These are phyloP conservation scores for Drymodes brunneopygia DNA, from an alignment of 2,113 vertebrate genomes.

Conservation along the genomic window DNA sequence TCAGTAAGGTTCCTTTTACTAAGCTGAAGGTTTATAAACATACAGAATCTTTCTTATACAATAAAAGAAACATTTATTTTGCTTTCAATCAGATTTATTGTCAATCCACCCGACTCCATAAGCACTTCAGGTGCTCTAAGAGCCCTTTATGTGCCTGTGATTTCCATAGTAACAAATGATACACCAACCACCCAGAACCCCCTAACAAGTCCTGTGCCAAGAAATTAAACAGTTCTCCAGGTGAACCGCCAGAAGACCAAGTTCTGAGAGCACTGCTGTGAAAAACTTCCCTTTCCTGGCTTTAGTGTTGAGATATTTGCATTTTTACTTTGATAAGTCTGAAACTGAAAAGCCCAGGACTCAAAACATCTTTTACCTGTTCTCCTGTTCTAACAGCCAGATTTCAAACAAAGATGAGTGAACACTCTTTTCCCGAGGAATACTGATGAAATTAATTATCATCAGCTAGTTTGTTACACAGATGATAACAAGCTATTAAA, in stretches of 20 bases:
- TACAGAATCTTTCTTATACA: neutral
- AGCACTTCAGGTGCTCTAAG: neutral
- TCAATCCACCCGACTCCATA: neutral
- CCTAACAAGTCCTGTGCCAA: neutral
- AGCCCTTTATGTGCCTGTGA: neutral
- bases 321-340: neutral
- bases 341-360: neutral
- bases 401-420: neutral
- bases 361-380: neutral
- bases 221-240: neutral
- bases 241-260: neutral
- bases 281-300: neutral
- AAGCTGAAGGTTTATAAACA: neutral
- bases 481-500: neutral
- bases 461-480: neutral
- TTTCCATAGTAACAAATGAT: neutral
- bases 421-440: neutral
- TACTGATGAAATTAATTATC: neutral
- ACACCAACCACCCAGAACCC: neutral
- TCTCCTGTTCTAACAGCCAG: neutral
- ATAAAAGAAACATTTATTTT: neutral
- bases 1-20: neutral
- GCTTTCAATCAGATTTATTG: neutral
- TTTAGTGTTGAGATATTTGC: neutral
- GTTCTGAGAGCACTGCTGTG: neutral